Percentiles rank a stretch among this genome's conserved stretches.
Conservation (phyloP, 2,888 invertebrate species). For the Chymomyza caudatula region DNA sequence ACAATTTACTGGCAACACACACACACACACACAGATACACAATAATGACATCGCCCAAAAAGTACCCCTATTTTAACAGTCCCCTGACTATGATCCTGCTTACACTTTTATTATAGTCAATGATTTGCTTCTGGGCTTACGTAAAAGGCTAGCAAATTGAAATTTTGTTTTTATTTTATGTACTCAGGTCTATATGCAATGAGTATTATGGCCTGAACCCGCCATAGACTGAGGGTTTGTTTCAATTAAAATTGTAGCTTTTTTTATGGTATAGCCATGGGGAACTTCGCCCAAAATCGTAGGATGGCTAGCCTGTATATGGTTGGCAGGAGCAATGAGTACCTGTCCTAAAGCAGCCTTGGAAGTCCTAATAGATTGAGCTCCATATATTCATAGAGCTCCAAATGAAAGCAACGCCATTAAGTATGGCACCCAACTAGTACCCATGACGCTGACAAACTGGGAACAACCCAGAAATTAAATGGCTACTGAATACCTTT, state of each 20-base stretch:
- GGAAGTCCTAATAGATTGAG: too few species aligned
- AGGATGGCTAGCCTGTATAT: too few species aligned
- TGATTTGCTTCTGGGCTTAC: slow-evolving; percentile 63
- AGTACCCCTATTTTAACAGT: background rate
- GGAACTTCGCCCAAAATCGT: too few species aligned
- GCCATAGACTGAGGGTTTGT: slow-evolving; percentile 1
- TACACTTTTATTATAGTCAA: slow-evolving; percentile 61
- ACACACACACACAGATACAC: background rate
- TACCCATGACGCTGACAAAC: too few species aligned
- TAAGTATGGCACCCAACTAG: too few species aligned
- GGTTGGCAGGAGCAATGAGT: too few species aligned
- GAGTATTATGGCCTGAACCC: background rate
- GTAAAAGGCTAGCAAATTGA: slow-evolving; percentile 69
- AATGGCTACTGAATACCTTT: too few species aligned
- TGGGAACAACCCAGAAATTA: too few species aligned
- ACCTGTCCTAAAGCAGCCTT: too few species aligned
- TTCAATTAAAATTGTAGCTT: background rate
- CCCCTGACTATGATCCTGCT: background rate
- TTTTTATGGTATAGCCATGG: background rate
- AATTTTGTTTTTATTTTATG: slow-evolving; percentile 51
- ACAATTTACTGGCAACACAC: slow-evolving; percentile 30
- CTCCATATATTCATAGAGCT: too few species aligned
- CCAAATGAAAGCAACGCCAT: too few species aligned
- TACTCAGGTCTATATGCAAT: background rate
- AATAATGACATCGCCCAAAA: background rate